Evolutionary conservation across 1,140 invertebrate genomes (phyloP).

Genomic region (Musca vetustissima): DNA sequence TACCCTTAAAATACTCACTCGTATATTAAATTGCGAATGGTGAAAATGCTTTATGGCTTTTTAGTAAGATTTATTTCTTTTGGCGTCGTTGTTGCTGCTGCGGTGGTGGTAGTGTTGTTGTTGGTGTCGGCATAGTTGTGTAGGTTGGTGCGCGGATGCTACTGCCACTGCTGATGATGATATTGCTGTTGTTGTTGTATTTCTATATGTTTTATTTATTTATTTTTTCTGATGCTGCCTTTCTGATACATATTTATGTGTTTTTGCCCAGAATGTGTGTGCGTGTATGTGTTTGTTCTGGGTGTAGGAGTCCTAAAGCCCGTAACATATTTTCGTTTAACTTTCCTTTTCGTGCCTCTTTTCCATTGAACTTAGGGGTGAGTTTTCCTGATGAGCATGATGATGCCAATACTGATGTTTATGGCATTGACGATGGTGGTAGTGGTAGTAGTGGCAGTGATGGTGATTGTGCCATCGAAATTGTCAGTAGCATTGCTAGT

Average conservation of each 20-base stretch:
- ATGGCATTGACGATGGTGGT: not conserved
- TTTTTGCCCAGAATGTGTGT: slow-evolving; percentile 6
- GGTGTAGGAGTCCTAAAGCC: slow-evolving; percentile 23
- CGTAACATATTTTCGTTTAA: slow-evolving; percentile 23
- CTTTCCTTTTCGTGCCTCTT: slow-evolving; percentile 19
- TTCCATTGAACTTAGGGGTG: slow-evolving; percentile 5
- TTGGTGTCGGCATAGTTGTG: slow-evolving; percentile 31
- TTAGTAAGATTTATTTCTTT: slow-evolving; percentile 55
- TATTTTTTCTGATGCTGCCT: slow-evolving; percentile 36
- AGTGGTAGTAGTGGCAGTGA: not conserved
- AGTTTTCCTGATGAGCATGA: slow-evolving; percentile 9
- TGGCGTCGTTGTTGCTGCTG: slow-evolving; percentile 39
- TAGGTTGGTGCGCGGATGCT: slow-evolving; percentile 30
- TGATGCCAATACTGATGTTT: not conserved
- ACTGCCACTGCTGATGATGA: not conserved
- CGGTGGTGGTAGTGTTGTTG: no score
- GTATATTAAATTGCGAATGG: slow-evolving; percentile 55
- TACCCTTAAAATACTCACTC: slow-evolving; percentile 43
- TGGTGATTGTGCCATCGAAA: not conserved
- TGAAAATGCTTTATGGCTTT: slow-evolving; percentile 56
- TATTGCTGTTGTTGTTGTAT: slow-evolving; percentile 17
- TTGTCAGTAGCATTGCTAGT: no score
- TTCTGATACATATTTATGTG: slow-evolving; percentile 34
- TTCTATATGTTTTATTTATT: slow-evolving; percentile 56
- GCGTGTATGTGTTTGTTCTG: slow-evolving; percentile 28